A percentile compares a stretch with the other conserved stretches of the same genome.
Evolutionary conservation across 2,113 vertebrate genomes (phyloP).

Genomic region (Coracopsis vasa): DNA sequence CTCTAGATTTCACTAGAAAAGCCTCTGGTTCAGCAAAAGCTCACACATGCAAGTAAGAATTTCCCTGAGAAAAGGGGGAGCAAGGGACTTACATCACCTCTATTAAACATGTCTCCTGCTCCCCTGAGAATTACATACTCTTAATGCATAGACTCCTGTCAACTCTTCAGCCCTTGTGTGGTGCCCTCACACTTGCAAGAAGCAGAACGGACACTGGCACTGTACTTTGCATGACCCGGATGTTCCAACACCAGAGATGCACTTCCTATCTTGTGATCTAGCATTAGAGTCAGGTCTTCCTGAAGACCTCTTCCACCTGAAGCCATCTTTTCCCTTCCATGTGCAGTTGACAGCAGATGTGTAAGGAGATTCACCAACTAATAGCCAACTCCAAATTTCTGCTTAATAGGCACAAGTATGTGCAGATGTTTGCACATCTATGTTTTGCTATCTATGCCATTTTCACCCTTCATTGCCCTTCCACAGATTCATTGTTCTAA

Average conservation of each 20-base stretch:
- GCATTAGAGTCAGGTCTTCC: background rate
- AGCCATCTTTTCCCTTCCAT: background rate
- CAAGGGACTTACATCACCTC: background rate
- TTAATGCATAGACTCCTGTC: background rate
- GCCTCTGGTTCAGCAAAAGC: conserved; percentile 29
- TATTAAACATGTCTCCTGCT: background rate
- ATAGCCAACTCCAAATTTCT: background rate
- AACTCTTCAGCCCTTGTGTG: background rate
- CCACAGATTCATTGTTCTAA: background rate
- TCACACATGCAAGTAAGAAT: background rate
- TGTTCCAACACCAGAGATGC: background rate
- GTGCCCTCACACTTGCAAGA: background rate
- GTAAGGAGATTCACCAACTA: background rate
- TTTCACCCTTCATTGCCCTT: background rate
- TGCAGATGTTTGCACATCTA: no score
- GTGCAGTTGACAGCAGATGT: background rate
- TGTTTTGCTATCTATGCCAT: background rate
- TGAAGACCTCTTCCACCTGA: no score
- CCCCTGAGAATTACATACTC: background rate
- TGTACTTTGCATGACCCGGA: background rate
- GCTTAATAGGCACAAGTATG: background rate
- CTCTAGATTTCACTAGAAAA: conserved; percentile 41
- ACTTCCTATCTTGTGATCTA: background rate
- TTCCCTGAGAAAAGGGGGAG: background rate
- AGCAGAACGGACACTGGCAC: accelerated